Percentiles rank a stretch among this genome's conserved stretches.
Conservation (phyloP, 1,140 invertebrate genomes). For the Latrodectus geometricus region DNA sequence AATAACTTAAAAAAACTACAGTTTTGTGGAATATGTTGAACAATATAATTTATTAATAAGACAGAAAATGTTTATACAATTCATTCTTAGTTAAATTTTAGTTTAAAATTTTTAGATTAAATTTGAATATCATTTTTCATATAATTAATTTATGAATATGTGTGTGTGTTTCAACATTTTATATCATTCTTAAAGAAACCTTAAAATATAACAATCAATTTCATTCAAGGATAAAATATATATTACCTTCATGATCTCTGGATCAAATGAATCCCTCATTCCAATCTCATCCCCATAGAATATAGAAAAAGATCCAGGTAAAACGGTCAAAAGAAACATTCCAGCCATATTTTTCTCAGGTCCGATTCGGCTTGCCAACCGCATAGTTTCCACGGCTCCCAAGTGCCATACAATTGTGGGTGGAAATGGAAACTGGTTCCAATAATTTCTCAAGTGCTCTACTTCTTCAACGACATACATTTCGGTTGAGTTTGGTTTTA, state of each 20-base stretch:
- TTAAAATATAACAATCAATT: neutral
- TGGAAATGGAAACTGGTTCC: constrained; percentile 16
- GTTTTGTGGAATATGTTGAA: too few species aligned
- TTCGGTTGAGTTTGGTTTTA: neutral
- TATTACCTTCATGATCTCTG: constrained; percentile 63
- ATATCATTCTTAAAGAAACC: too few species aligned
- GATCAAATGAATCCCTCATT: constrained; percentile 60
- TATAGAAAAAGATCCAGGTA: constrained; percentile 83
- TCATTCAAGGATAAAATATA: neutral
- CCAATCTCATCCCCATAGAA: constrained; percentile 86
- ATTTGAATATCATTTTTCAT: too few species aligned
- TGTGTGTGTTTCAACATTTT: too few species aligned
- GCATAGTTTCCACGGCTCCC: constrained; percentile 73
- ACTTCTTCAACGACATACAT: neutral
- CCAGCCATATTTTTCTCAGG: constrained; percentile 76
- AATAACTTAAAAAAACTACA: too few species aligned
- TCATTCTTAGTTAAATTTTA: too few species aligned
- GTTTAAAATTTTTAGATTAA: too few species aligned
- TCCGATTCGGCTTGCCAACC: constrained; percentile 70
- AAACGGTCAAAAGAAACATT: constrained; percentile 77
- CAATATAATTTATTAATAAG: too few species aligned
- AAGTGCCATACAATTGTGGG: constrained; percentile 77
- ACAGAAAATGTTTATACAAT: too few species aligned
- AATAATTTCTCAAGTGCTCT: constrained; percentile 3
- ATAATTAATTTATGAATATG: too few species aligned